Percentiles rank a stretch among this genome's conserved stretches.
Evolutionary conservation across 2,113 vertebrate genomes (phyloP).

Genomic region (Gobio gobio): DNA sequence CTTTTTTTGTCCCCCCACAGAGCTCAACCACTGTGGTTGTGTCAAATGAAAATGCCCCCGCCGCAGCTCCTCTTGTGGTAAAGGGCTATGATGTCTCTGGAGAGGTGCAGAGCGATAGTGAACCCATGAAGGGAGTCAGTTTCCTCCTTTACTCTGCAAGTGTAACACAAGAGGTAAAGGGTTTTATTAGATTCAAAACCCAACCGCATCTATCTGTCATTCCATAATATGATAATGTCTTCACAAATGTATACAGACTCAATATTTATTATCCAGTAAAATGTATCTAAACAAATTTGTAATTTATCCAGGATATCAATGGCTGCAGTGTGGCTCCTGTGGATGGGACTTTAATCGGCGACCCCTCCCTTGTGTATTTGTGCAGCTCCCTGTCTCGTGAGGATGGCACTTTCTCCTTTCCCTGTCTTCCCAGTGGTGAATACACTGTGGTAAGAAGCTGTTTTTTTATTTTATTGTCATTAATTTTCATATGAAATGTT

Average conservation of each 20-base stretch:
- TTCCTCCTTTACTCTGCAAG: slow-evolving; percentile 92
- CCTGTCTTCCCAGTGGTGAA: slow-evolving; percentile 88
- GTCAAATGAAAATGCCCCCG: slow-evolving; percentile 85
- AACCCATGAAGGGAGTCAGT: slow-evolving; percentile 97
- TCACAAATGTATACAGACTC: background rate
- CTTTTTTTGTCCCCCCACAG: slow-evolving; percentile 67
- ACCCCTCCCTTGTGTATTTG: slow-evolving; percentile 82
- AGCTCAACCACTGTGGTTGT: slow-evolving; percentile 85
- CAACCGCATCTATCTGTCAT: background rate
- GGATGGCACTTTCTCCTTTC: slow-evolving; percentile 90
- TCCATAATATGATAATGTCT: background rate
- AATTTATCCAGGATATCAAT: slow-evolving; percentile 79
- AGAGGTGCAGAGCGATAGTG: slow-evolving; percentile 93
- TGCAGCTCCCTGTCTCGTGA: slow-evolving; percentile 88
- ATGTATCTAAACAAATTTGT: background rate
- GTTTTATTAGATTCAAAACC: background rate
- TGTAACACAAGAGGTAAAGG: slow-evolving; percentile 83
- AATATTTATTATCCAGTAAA: background rate
- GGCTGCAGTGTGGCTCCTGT: slow-evolving; percentile 86
- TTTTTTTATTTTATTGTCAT: background rate
- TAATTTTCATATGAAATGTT: background rate
- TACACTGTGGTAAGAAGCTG: slow-evolving; percentile 87
- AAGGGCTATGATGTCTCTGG: slow-evolving; percentile 94
- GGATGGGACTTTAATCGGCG: slow-evolving; percentile 82
- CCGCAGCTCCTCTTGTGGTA: slow-evolving; percentile 83